Evolutionary conservation across 30 jellyfish, hydroid and myxozoan species (phyloP).

Genomic region (Aurelia sp.): DNA sequence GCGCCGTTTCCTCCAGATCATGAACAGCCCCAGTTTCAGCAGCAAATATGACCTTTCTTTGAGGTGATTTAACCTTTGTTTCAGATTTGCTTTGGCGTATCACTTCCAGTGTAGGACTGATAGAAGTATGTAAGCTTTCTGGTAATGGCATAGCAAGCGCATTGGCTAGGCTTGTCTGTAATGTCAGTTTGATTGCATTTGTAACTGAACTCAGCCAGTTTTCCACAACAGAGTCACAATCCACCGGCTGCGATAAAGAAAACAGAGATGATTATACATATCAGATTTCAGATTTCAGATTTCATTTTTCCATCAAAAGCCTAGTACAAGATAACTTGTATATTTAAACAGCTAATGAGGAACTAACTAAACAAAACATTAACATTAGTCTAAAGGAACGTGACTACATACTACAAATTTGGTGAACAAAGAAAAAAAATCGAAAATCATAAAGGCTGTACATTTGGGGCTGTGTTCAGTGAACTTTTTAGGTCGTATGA

Average conservation of each 20-base stretch:
- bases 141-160: conserved; percentile 76
- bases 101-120: conserved; percentile 25
- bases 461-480: too few relatives aligned
- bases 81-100: conserved; percentile 15
- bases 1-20: conserved; percentile 58
- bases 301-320: too few relatives aligned
- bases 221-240: conserved; percentile 63
- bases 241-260: conserved; percentile 53
- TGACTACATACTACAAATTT: too few relatives aligned
- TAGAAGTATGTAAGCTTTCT: conserved; percentile 29
- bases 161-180: conserved; percentile 56
- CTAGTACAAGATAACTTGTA: too few relatives aligned
- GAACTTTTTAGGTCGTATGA: too few relatives aligned
- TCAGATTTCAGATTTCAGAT: too few relatives aligned
- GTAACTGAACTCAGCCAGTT: conserved; percentile 57
- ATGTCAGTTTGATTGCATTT: conserved; percentile 42
- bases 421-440: too few relatives aligned
- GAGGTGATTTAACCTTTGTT: conserved; percentile 44
- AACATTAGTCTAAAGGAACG: too few relatives aligned
- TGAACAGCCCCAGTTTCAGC: conserved; percentile 51
- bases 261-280: not conserved
- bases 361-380: too few relatives aligned
- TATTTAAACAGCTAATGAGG: too few relatives aligned
- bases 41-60: conserved; percentile 67
- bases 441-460: too few relatives aligned